Percentiles rank a stretch among this genome's conserved stretches.
phyloP scores from a whole-genome alignment of 2,888 invertebrate genomes.

The Diplolepis rosae region DNA sequence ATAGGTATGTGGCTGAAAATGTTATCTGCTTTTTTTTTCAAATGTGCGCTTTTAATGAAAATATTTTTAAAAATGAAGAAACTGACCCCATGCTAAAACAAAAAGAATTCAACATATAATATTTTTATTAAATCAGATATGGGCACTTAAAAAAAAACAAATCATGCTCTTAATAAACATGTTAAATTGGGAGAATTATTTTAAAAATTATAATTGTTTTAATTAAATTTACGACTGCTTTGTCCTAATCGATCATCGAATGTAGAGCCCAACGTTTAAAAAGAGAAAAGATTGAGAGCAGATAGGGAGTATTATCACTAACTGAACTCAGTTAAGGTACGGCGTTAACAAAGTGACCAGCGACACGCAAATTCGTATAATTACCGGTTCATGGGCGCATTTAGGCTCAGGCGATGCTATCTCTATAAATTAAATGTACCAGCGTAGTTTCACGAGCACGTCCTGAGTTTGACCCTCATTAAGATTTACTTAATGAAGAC shows the following conservation, averaged over 20 bases:
- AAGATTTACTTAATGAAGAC: conserved; percentile 37
- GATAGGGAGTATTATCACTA: conserved; percentile 16
- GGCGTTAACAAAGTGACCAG: conserved; percentile 58
- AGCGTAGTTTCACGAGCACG: conserved; percentile 30
- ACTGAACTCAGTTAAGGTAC: conserved; percentile 9
- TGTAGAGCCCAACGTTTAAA: conserved; percentile 16
- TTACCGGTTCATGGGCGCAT: conserved; percentile 43
- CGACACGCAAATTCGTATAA: conserved; percentile 65
- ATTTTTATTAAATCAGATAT: no score
- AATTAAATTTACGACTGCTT: neutral
- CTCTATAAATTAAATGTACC: conserved; percentile 46
- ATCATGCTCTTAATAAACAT: no score
- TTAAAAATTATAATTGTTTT: neutral
- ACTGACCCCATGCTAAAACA: no score
- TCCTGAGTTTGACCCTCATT: conserved; percentile 28
- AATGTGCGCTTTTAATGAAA: no score
- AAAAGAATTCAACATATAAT: no score
- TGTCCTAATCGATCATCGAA: conserved; percentile 1
- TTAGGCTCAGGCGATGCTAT: conserved; percentile 45
- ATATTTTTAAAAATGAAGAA: no score
- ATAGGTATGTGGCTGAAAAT: no score
- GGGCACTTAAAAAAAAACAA: no score
- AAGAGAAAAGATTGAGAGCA: conserved; percentile 9
- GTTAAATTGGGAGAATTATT: no score
- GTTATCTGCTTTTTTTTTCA: no score